Evolutionary conservation across 2,797 vertebrate species (phyloP), one percentile per base, ranked within the genome.

Genomic region (Enteromius trimaculatus): DNA sequence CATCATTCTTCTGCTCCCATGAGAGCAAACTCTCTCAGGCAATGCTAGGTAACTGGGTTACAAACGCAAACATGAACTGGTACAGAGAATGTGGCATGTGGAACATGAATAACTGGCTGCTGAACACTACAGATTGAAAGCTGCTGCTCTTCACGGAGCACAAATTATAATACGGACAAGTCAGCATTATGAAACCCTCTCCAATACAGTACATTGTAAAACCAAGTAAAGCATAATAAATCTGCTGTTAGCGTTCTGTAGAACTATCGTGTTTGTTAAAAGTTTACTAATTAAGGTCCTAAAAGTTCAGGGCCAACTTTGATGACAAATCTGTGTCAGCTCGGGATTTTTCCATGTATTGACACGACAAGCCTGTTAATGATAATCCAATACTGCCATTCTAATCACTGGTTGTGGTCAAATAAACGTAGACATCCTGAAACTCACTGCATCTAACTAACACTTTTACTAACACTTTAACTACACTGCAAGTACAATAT

Each of bases 31-130:
- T 62, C 75, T 55, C 16, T 39, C 19, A 8, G 44, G 26, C 68
- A 11, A 17, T 85, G 75, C 51, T 49, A 77, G 84, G 82, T 84
- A 85, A 86, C 85, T 79, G 85, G 71, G 83, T 86, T 87, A 83
- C 85, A 84, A 71, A 82, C 8, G 51, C 72, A 83, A 78, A 60
- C 79, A 81, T 44, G 60, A 80, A 77, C 68, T 51, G 68, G 77
- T 51, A 29, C 66, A 31, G 51, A 58, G 26, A 75, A 29, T 2
- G 8, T 16, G 29, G 23, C 44, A 29, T 14, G 70, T 16, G 62
- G n/a, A 81, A 77, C 13, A 39, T 42, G 34, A 66, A 76, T 42
- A 82, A 69, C 49, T 58, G 7, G 13, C 31, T 81, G 29, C 51
- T 29, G 19, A 65, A 65, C 14, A 37, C 21, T 39, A 26, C 5